A percentile compares a stretch with the other conserved stretches of the same genome.
These are phyloP conservation scores for Macrosteles quadrilineatus DNA, from an alignment of 1,140 invertebrate species.

Conservation along the genomic window DNA sequence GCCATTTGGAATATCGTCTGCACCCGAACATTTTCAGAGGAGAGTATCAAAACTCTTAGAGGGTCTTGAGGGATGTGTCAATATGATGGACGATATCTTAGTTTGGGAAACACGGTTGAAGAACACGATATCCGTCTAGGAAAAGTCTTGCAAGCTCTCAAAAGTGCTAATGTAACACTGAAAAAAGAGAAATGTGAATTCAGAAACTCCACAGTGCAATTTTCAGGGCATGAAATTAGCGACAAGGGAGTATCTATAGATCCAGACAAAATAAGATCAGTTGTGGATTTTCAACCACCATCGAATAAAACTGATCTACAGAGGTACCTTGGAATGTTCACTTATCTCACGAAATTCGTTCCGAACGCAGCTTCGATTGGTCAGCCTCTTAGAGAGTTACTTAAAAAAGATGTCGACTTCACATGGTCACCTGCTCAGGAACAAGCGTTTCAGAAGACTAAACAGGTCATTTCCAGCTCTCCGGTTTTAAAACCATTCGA, in stretches of 20 bases:
- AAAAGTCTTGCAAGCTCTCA: background rate
- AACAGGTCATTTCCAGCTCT: background rate
- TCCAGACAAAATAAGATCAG: conserved; percentile 17
- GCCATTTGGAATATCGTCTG: conserved; percentile 16
- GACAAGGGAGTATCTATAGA: conserved; percentile 12
- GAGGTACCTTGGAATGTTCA: background rate
- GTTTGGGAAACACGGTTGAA: background rate
- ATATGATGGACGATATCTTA: conserved; percentile 25
- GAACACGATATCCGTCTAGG: conserved; percentile 3
- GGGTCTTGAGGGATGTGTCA: background rate
- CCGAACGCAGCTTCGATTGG: background rate
- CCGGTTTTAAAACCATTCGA: background rate
- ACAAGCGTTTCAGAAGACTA: background rate
- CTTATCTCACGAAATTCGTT: background rate
- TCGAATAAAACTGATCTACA: background rate
- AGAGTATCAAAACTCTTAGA: background rate
- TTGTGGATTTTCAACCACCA: conserved; percentile 8
- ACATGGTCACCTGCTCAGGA: background rate
- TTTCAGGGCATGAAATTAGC: conserved; percentile 13
- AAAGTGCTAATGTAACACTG: conserved; percentile 16
- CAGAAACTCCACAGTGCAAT: background rate
- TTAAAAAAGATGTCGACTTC: too few relatives aligned
- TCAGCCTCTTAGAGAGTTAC: background rate
- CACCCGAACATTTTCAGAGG: conserved; percentile 15
- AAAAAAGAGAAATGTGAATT: conserved; percentile 27